A percentile compares a stretch with the other conserved stretches of the same genome.
Evolutionary conservation across 2,113 vertebrate genomes (phyloP).

Genomic region (Anhinga anhinga): DNA sequence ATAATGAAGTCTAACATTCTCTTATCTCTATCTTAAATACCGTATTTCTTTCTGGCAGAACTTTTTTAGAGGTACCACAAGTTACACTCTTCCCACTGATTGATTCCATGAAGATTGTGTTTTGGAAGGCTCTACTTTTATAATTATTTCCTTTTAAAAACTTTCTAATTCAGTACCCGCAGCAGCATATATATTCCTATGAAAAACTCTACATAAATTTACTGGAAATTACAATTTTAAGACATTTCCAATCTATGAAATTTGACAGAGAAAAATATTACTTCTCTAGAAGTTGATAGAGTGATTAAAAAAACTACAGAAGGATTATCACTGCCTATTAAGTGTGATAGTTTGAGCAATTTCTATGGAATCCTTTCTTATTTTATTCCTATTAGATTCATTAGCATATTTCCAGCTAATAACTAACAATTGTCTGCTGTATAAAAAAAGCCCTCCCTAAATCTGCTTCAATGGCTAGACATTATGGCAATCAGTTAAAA

Average conservation of each 20-base stretch:
- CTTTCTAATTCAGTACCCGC: neutral
- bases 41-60: neutral
- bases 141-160: neutral
- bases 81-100: neutral
- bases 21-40: neutral
- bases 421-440: neutral
- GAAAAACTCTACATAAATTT: slow-evolving; percentile 1
- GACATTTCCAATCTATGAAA: neutral
- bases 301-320: slow-evolving; percentile 20
- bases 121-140: neutral
- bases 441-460: neutral
- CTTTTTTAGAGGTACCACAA: neutral
- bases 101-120: neutral
- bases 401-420: slow-evolving; percentile 37
- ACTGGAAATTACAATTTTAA: slow-evolving; percentile 14
- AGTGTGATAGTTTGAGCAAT: neutral
- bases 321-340: slow-evolving; percentile 28
- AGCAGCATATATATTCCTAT: neutral
- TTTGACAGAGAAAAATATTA: slow-evolving; percentile 25
- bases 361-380: slow-evolving; percentile 7
- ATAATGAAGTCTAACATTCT: neutral
- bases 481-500: neutral
- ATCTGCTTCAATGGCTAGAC: neutral
- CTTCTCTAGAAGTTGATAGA: neutral
- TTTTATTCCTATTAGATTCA: slow-evolving; percentile 4